phyloP scores from a whole-genome alignment of 2,113 vertebrate genomes.

The Sterna hirundo region DNA sequence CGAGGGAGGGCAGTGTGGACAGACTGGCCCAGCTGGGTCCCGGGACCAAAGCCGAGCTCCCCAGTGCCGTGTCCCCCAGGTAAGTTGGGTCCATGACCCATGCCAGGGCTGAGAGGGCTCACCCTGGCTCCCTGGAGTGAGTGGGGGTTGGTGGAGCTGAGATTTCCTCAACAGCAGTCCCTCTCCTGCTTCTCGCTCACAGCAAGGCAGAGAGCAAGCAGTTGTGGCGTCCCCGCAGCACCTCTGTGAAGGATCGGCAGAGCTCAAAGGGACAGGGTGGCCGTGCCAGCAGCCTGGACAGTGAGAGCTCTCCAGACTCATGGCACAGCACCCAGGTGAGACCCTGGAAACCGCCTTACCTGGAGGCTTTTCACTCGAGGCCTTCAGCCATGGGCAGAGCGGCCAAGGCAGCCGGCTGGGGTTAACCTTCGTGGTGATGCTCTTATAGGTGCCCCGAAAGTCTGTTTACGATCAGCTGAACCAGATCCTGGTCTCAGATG shows the following conservation, averaged over 20 bases:
- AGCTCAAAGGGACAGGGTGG: constrained; percentile 87
- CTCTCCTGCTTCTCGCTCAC: background rate
- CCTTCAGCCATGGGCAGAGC: background rate
- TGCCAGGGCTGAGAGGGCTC: background rate
- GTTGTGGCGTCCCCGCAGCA: constrained; percentile 91
- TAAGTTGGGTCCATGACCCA: background rate
- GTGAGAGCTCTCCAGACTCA: constrained; percentile 89
- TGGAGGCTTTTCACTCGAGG: background rate
- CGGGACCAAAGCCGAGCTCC: constrained; percentile 23
- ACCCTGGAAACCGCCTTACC: background rate
- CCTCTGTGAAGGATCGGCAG: constrained; percentile 94
- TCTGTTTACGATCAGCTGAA: constrained; percentile 87
- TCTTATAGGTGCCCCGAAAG: constrained; percentile 79
- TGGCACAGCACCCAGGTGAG: constrained; percentile 91
- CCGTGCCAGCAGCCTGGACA: constrained; percentile 94
- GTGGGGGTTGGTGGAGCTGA: background rate
- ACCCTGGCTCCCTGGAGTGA: background rate
- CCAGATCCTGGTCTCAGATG: constrained; percentile 88
- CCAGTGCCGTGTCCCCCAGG: constrained; percentile 61
- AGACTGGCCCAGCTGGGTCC: constrained; percentile 55
- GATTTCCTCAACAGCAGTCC: background rate
- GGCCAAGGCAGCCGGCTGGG: rapidly evolving
- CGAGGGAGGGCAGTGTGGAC: constrained; percentile 42
- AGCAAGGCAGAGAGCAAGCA: constrained; percentile 89
- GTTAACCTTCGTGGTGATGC: background rate